phyloP scores from a whole-genome alignment of 2,113 vertebrate species.

The Callipepla californica region DNA sequence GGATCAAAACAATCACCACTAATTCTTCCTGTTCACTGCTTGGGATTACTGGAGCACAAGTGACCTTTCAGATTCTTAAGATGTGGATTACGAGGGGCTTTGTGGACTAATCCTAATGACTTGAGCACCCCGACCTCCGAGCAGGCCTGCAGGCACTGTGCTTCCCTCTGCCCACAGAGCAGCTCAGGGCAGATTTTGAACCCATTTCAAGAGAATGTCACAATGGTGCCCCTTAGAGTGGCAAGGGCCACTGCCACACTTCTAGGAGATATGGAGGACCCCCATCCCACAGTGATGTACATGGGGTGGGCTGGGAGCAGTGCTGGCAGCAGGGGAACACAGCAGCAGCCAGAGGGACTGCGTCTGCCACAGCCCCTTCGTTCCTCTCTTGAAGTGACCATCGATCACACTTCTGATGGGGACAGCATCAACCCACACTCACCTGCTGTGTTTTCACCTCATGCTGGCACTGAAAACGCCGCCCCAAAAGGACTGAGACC shows the following conservation, averaged over 20 bases:
- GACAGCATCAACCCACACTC: not conserved
- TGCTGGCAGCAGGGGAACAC: not conserved
- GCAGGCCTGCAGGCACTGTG: slow-evolving; percentile 33
- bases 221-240: not conserved
- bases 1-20: slow-evolving; percentile 33
- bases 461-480: not conserved
- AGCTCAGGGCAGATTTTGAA: slow-evolving; percentile 24
- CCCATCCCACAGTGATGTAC: not conserved
- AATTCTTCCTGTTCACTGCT: slow-evolving; percentile 48
- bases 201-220: slow-evolving; percentile 28
- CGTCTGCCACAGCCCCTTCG: not conserved
- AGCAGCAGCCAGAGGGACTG: not conserved
- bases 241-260: not conserved
- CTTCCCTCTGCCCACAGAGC: slow-evolving; percentile 34
- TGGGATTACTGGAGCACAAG: slow-evolving; percentile 55
- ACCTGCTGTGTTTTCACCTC: not conserved
- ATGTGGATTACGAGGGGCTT: slow-evolving; percentile 55
- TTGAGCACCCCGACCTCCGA: slow-evolving; percentile 53
- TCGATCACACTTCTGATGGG: not conserved
- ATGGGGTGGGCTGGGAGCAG: not conserved
- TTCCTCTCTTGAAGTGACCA: not conserved
- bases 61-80: slow-evolving; percentile 70
- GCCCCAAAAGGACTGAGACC: not conserved
- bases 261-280: not conserved
- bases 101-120: slow-evolving; percentile 62